Evolutionary conservation across 2,113 vertebrate species (phyloP).

Genomic region (Polypterus senegalus): DNA sequence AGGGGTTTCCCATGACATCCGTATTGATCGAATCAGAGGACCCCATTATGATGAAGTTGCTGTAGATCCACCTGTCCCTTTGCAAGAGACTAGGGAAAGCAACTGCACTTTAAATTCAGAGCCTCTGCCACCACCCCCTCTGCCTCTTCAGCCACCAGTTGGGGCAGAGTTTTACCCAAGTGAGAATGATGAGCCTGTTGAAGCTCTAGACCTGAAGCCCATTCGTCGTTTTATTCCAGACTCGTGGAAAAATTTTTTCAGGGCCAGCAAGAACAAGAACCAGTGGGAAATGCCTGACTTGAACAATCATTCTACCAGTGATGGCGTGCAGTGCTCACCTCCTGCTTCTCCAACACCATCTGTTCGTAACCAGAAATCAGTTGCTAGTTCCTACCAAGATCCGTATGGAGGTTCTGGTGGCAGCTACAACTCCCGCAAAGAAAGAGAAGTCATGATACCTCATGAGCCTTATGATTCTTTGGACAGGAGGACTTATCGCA

Average conservation of each 20-base stretch:
- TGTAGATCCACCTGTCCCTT: constrained; percentile 23
- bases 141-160: constrained; percentile 59
- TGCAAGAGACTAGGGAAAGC: constrained; percentile 25
- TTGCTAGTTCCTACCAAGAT: constrained; percentile 45
- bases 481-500: constrained; percentile 41
- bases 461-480: constrained; percentile 43
- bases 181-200: constrained; percentile 32
- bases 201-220: constrained; percentile 66
- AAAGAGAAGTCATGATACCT: constrained; percentile 52
- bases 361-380: constrained; percentile 11
- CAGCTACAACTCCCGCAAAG: constrained; percentile 46
- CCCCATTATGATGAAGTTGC: constrained; percentile 56
- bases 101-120: constrained; percentile 42
- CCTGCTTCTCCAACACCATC: constrained; percentile 54
- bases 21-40: constrained; percentile 38
- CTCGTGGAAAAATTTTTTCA: constrained; percentile 85
- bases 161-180: constrained; percentile 48
- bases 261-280: constrained; percentile 35
- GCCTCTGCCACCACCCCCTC: constrained; percentile 65
- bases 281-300: constrained; percentile 41
- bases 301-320: constrained; percentile 37
- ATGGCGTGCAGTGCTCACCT: constrained; percentile 68
- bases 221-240: constrained; percentile 76
- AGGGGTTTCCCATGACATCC: constrained; percentile 27
- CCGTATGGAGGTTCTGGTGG: constrained; percentile 52